Evolutionary conservation across 2,888 invertebrate genomes (phyloP), one percentile per base, ranked within the genome.

Genomic region (Elegia similella): DNA sequence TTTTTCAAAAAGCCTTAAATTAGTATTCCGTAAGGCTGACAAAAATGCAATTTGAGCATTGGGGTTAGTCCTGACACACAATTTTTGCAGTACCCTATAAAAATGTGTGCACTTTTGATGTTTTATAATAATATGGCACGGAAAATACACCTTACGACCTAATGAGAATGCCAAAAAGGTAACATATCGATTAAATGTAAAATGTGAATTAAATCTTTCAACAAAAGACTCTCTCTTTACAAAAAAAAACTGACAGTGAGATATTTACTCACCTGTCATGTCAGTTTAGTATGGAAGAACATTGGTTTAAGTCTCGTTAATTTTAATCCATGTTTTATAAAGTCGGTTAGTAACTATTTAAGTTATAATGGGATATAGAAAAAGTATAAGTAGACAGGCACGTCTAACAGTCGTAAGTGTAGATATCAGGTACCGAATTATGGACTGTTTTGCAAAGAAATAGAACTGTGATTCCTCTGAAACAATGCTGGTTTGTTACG

Each of bases 41-140:
- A 88, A 90, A 91, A 90, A 88, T 70, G 84, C 84, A 42, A 67
- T 61, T 66, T 79, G 79, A 82, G 73, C 64, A 50, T 59, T 38
- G 53, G 50, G 55, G 23, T 23, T 62, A 60, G 56, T 57, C 55
- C 52, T 69, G 82, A 88, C 90, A 91, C 90, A 88, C 84, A 72
- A 82, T 88, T 84, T 91, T 89, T 90, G 86, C 88, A 89, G 86
- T 68, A 59, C 61, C 76, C 85, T 88, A 85, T 90, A 90, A 89
- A 89, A 90, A 89, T 80, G 84, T 88, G 90, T 90, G 85, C 83
- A 80, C 64, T 63, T 61, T 58, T 55, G 38, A n/a, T 54, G 59
- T 58, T 60, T 53, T 56, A 63, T 60, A 63, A 62, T 56, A 57
- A 67, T 78, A 82, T 82, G 82, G 80, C 82, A 82, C 80, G 62